Evolutionary conservation across 1,140 invertebrate genomes (phyloP), one percentile per base, ranked within the genome.

Genomic region (Caenorhabditis tropicalis): DNA sequence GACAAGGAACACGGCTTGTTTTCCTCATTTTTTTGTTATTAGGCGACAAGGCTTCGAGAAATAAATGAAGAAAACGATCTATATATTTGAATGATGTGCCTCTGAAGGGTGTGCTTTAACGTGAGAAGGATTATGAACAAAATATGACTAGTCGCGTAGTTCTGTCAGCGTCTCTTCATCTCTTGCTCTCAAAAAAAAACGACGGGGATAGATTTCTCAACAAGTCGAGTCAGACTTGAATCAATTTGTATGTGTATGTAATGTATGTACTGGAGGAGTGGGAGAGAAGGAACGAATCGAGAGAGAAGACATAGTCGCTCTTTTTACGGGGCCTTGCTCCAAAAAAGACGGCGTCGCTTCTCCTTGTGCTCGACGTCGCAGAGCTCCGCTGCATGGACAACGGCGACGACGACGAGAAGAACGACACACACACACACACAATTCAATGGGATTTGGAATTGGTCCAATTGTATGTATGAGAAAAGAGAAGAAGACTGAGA

Each of bases 401-500:
- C 51, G 33, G 21, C 19, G 60, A 33, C 29, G 65, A 56, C 51
- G 33, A 74, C 65, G 36, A 74, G 29, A 29, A 74, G 65, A 74
- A 46, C 6, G n/a, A 29, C 31, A 33, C 15, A 16, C 29, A 6
- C 65, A 43, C 65, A 74, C 36, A 74, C 65, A 74, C 65, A 74
- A 74, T 74, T 74, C 65, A 74, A 74, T 74, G 65, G 65, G 65
- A 74, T 74, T 74, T 74, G 65, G 65, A 74, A 74, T 74, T 43
- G 65, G 65, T 74, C 65, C 65, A 74, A 74, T 74, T 74, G 65
- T 74, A 74, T 74, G 65, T 74, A 74, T 74, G 65, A 74, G 65
- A 43, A 74, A 74, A 74, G 29, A 36, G 31, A 36, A 74, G 65
- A 74, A 74, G 65, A 74, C 65, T 74, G 65, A 46, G 29, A 74